These are phyloP conservation scores for Drosophila kuntzei DNA, from an alignment of 2,888 invertebrate species.

Conservation along the genomic window DNA sequence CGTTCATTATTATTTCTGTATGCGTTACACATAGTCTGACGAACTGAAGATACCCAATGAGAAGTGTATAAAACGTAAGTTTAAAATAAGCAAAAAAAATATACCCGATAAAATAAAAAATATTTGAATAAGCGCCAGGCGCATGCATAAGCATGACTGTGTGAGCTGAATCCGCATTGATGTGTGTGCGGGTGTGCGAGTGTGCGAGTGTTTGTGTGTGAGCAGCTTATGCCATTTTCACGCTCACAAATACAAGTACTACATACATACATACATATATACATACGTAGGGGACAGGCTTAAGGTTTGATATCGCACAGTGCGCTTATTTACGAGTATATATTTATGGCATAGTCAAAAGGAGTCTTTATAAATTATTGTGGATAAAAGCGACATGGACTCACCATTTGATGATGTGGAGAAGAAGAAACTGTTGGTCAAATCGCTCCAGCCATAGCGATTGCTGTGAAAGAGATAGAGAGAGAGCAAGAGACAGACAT, in stretches of 20 bases:
- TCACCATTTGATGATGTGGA: slow-evolving; percentile 88
- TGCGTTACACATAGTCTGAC: not conserved
- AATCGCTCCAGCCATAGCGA: slow-evolving; percentile 89
- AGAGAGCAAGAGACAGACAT: not conserved
- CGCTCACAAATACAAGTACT: slow-evolving; percentile 11
- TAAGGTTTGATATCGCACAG: slow-evolving; percentile 35
- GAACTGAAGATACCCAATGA: not conserved
- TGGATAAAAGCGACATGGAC: slow-evolving; percentile 59
- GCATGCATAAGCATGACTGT: slow-evolving; percentile 44
- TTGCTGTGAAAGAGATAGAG: slow-evolving; percentile 84
- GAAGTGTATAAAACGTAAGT: not conserved
- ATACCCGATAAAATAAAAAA: slow-evolving; percentile 18
- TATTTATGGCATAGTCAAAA: slow-evolving; percentile 33
- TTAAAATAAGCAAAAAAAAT: slow-evolving; percentile 6
- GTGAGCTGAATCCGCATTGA: slow-evolving; percentile 2
- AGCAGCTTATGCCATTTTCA: slow-evolving; percentile 32
- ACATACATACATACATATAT: slow-evolving; percentile 9
- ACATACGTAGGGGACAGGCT: slow-evolving; percentile 13
- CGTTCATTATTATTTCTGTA: not conserved
- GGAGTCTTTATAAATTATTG: not conserved
- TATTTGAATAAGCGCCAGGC: slow-evolving; percentile 44
- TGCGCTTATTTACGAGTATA: slow-evolving; percentile 13
- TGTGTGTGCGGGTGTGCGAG: slow-evolving; percentile 9
- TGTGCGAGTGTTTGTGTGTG: slow-evolving; percentile 18
- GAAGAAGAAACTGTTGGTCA: slow-evolving; percentile 88